Evolutionary conservation across 2,113 vertebrate species (phyloP), one percentile per base, ranked within the genome.

Genomic region (Anarhynchus alexandrinus): DNA sequence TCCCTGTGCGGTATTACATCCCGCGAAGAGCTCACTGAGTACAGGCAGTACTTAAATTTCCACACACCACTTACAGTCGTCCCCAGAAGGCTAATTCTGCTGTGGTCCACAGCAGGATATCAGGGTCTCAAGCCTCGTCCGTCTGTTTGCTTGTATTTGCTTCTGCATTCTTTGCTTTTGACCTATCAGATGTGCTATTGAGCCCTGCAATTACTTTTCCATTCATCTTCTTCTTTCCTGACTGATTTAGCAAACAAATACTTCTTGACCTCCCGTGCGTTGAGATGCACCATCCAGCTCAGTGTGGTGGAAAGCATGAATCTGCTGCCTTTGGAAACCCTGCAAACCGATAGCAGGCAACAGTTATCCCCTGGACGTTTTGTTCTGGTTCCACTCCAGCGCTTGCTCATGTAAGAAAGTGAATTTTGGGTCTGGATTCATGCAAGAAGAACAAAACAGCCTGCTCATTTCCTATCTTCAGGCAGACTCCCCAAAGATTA

Each of bases 181-280:
- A 69, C 62, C 49, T 51, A n/a, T 77, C 49, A 73, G 40, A 49
- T 16, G 25, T 0, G 0, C 57, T 77, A n/a, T 10, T 61, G 30
- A 90, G 58, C 38, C 45, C 79, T 62, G 82, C 47, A 86, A 94
- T 90, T 95, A 62, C 73, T 93, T 88, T 86, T 54, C 49, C 51
- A 58, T 87, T 82, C 3, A 55, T 93, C 61, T 22, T 93, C 62
- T 91, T 47, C 84, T 80, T 91, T 92, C 74, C 49, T 76, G 77
- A 89, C 57, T 96, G 61, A 78, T 87, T 96, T 94, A 91, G 70
- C 51, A 89, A 82, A 65, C 69, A 89, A 90, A 73, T 61, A 62
- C 11, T 65, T 85, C 66, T 82, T 82, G 90, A 52, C 52, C 42
- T 74, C 65, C 38, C 79, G 22, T 17, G 57, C 1, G 3, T 0